Conservation (phyloP, 2,113 vertebrate genomes). For the Pycnonotus jocosus region DNA sequence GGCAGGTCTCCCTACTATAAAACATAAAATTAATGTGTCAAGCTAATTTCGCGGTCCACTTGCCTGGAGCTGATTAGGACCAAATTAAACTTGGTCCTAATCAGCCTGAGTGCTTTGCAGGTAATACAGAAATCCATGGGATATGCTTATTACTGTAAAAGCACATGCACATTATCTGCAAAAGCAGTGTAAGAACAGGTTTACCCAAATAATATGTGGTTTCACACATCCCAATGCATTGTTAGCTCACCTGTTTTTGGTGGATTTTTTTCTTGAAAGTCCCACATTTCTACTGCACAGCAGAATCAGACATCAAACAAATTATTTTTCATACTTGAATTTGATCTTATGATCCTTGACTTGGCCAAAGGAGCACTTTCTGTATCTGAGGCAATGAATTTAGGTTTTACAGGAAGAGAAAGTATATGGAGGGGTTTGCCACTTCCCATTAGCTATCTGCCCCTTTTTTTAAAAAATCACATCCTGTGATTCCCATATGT, state of each 20-base stretch:
- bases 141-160: conserved; percentile 53
- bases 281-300: neutral
- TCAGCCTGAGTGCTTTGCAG: conserved; percentile 18
- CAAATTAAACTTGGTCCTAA: conserved; percentile 49
- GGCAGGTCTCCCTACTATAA: conserved; percentile 30
- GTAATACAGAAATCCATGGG: conserved; percentile 36
- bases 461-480: neutral
- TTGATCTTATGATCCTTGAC: neutral
- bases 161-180: neutral
- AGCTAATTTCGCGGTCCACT: conserved; percentile 57
- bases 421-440: neutral
- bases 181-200: neutral
- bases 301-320: neutral
- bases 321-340: neutral
- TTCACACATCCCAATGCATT: conserved; percentile 2
- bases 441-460: neutral
- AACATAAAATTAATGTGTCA: conserved; percentile 62
- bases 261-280: neutral
- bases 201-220: neutral
- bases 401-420: neutral
- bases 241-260: neutral
- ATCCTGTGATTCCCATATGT: neutral
- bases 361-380: neutral
- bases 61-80: conserved; percentile 40
- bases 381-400: neutral